phyloP scores from a whole-genome alignment of 2,888 invertebrate genomes.

The Oscheius sp. region DNA sequence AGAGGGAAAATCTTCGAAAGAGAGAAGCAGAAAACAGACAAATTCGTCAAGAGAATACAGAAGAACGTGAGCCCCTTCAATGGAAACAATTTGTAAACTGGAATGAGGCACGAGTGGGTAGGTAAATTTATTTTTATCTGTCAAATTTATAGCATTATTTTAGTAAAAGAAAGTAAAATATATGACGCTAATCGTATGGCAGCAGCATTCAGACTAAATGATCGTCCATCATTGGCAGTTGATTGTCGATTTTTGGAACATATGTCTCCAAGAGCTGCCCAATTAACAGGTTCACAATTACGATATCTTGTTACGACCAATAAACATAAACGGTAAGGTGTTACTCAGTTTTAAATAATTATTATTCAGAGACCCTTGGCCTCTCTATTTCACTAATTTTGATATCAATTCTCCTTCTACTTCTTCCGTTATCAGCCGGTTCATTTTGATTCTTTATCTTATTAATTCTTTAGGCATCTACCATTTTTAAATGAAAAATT shows the following conservation, averaged over 20 bases:
- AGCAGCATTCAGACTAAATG: constrained; percentile 38
- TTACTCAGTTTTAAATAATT: neutral
- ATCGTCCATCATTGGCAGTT: constrained; percentile 59
- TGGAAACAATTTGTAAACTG: constrained; percentile 31
- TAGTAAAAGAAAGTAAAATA: constrained; percentile 11
- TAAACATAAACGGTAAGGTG: neutral
- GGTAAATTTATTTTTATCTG: neutral
- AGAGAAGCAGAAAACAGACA: neutral
- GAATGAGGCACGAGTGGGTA: constrained; percentile 19
- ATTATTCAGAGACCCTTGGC: constrained; percentile 57
- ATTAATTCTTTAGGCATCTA: constrained; percentile 36
- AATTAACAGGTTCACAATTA: constrained; percentile 65
- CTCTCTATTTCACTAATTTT: constrained; percentile 63
- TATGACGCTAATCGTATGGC: constrained; percentile 6
- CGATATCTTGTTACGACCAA: constrained; percentile 49
- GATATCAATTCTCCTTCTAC: constrained; percentile 32
- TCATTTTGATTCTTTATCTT: neutral
- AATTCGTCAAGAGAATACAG: neutral
- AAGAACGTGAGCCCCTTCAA: neutral
- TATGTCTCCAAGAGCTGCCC: constrained; percentile 59
- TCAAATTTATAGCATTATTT: constrained; percentile 2
- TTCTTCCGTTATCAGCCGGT: neutral
- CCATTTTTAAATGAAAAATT: neutral
- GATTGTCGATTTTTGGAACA: constrained; percentile 67
- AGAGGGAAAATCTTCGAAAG: constrained; percentile 33